Conservation (phyloP, 2,888 invertebrate species). For the Cantharis nigra region DNA sequence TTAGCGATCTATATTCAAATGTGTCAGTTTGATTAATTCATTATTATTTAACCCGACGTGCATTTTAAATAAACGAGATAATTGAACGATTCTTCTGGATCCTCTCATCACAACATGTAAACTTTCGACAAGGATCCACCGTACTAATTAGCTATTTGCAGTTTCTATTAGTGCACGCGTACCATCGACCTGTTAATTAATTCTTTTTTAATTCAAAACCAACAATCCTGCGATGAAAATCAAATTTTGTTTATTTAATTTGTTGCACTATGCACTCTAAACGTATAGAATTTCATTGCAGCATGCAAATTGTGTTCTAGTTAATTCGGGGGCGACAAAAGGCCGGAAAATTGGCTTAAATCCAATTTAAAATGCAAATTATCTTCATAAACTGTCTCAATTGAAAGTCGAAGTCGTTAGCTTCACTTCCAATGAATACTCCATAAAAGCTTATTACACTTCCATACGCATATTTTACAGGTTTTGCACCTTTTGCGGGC, state of each 20-base stretch:
- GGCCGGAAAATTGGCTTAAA: slow-evolving; percentile 51
- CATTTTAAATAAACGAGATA: background rate
- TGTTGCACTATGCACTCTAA: slow-evolving; percentile 31
- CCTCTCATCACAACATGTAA: background rate
- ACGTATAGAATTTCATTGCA: slow-evolving; percentile 26
- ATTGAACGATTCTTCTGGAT: background rate
- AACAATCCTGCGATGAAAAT: background rate
- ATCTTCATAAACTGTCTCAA: slow-evolving; percentile 40
- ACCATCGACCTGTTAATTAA: background rate
- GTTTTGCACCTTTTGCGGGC: background rate
- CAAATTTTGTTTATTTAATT: slow-evolving; percentile 21
- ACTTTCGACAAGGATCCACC: background rate
- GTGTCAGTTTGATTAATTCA: slow-evolving; percentile 20
- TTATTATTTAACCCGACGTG: slow-evolving; percentile 1
- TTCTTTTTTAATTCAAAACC: background rate
- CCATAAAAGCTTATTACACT: slow-evolving; percentile 24
- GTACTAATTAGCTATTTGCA: background rate
- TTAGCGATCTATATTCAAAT: slow-evolving; percentile 29
- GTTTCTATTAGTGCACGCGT: background rate
- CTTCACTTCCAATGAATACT: slow-evolving; percentile 29
- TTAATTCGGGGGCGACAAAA: slow-evolving; percentile 46
- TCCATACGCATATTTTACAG: slow-evolving; percentile 22
- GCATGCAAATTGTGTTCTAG: slow-evolving; percentile 37
- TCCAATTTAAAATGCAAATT: slow-evolving; percentile 54
- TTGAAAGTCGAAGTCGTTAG: slow-evolving; percentile 40